Evolutionary conservation across 2,113 vertebrate genomes (phyloP).

Genomic region (Rattus rattus): DNA sequence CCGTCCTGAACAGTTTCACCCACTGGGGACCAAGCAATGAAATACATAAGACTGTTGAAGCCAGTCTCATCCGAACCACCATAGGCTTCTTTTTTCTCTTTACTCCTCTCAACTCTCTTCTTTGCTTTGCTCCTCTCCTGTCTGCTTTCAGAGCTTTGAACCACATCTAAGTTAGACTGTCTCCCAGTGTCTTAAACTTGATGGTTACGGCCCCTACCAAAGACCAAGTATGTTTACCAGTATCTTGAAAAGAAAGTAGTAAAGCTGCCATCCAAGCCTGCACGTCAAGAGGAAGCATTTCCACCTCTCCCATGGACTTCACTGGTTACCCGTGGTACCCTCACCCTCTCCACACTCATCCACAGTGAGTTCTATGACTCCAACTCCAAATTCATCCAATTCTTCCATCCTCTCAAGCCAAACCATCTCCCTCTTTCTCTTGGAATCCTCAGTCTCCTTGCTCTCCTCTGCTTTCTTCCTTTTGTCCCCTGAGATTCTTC

Average conservation of each 20-base stretch:
- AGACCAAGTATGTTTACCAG: not conserved
- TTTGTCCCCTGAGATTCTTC: slow-evolving; percentile 22
- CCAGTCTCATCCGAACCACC: not conserved
- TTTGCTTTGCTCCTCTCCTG: not conserved
- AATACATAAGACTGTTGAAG: not conserved
- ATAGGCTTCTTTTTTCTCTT: not conserved
- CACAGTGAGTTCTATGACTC: not conserved
- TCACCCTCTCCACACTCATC: not conserved
- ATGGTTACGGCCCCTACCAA: not conserved
- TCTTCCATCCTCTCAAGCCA: not conserved
- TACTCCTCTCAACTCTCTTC: not conserved
- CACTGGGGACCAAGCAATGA: not conserved
- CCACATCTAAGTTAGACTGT: not conserved
- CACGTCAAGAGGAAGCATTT: not conserved
- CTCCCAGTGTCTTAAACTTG: not conserved
- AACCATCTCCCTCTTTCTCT: not conserved
- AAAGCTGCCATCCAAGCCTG: not conserved
- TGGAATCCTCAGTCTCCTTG: not conserved
- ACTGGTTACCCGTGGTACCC: not conserved
- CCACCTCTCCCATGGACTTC: not conserved
- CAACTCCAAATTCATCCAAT: not conserved
- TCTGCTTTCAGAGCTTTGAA: not conserved
- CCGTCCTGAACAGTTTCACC: not conserved
- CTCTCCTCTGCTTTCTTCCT: slow-evolving; percentile 7
- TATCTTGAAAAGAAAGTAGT: not conserved